Conservation (phyloP, 2,797 vertebrate genomes). For the Malacoraja senta region DNA sequence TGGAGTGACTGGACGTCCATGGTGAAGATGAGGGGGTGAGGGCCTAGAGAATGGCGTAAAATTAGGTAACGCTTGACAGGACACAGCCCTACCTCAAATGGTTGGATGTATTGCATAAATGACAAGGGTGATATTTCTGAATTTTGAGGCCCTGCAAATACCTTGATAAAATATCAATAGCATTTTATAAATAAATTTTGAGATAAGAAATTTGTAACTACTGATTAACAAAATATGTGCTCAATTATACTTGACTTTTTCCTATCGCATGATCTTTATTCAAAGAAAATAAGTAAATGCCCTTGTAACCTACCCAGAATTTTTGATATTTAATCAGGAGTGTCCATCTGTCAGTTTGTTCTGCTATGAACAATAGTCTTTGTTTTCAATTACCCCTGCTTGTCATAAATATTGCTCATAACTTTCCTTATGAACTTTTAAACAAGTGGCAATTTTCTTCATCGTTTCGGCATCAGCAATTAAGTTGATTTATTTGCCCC, state of each 20-base stretch:
- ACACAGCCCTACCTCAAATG: neutral
- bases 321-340: neutral
- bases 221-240: neutral
- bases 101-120: neutral
- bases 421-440: neutral
- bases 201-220: neutral
- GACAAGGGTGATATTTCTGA: neutral
- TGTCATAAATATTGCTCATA: conserved; percentile 27
- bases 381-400: neutral
- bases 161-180: neutral
- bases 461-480: conserved; percentile 8
- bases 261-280: neutral
- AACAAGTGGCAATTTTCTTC: conserved; percentile 14
- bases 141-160: neutral
- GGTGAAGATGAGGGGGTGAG: too few relatives aligned
- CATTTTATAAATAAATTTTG: neutral
- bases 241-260: neutral
- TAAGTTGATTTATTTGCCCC: neutral
- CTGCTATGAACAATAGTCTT: conserved; percentile 10
- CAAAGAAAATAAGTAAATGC: neutral
- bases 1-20: too few relatives aligned
- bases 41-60: too few relatives aligned
- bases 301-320: neutral
- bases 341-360: neutral
- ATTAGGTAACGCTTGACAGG: neutral